Evolutionary conservation across 1,140 invertebrate species (phyloP).

Genomic region (Teleogryllus occipitalis): DNA sequence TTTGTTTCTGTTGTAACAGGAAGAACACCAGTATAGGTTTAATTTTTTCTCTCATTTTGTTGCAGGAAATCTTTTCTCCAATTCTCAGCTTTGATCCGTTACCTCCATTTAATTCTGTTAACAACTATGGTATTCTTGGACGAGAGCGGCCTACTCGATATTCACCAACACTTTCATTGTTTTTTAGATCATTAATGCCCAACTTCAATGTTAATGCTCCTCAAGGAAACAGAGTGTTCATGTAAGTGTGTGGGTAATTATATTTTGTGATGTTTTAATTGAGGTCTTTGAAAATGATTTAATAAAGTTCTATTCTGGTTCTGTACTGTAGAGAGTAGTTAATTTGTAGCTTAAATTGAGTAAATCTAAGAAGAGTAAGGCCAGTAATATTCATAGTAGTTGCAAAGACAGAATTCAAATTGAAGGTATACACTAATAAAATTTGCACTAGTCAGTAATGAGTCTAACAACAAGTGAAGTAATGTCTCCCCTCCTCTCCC

Average conservation of each 20-base stretch:
- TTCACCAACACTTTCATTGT: conserved; percentile 41
- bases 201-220: conserved; percentile 45
- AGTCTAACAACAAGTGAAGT: no score
- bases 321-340: background rate
- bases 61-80: conserved; percentile 47
- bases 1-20: background rate
- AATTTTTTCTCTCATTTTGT: conserved; percentile 22
- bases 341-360: no score
- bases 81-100: conserved; percentile 75
- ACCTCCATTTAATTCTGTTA: conserved; percentile 65
- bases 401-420: no score
- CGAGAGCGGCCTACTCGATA: conserved; percentile 31
- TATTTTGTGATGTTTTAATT: background rate
- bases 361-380: no score
- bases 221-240: background rate
- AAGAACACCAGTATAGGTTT: background rate
- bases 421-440: no score
- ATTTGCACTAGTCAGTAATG: no score
- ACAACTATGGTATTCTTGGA: conserved; percentile 54
- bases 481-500: no score
- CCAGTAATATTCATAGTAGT: no score
- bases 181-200: conserved; percentile 57
- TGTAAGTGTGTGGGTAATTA: background rate
- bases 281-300: background rate
- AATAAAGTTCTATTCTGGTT: background rate